phyloP scores from a whole-genome alignment of 2,888 invertebrate genomes.

The Acrocyrtus sp. region DNA sequence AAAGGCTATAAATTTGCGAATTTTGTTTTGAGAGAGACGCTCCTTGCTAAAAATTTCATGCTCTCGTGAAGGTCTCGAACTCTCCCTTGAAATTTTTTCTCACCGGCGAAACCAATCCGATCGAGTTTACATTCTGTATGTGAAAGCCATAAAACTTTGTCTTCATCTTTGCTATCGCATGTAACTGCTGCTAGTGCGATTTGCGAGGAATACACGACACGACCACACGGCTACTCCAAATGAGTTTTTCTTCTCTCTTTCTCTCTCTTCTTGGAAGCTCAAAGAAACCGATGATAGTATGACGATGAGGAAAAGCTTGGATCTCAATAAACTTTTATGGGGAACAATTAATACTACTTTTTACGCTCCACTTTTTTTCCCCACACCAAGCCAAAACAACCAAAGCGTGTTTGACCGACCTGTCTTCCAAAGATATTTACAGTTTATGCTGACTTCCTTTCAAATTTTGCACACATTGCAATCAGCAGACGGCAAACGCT shows the following conservation, averaged over 20 bases:
- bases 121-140: background rate
- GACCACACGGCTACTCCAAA: no score
- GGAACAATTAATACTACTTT: background rate
- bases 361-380: background rate
- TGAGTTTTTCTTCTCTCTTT: no score
- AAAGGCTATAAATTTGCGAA: conserved; percentile 13
- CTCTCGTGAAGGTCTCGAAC: conserved; percentile 40
- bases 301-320: background rate
- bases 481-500: no score
- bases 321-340: background rate
- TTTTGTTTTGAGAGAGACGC: conserved; percentile 11
- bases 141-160: background rate
- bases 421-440: no score
- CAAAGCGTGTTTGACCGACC: no score
- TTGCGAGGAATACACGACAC: no score
- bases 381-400: no score
- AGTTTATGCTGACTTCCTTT: no score
- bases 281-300: background rate
- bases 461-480: no score
- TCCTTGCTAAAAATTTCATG: conserved; percentile 28
- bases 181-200: no score
- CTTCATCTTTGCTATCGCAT: no score
- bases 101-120: conserved; percentile 2
- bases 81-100: conserved; percentile 45
- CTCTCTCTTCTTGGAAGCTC: no score